phyloP scores from a whole-genome alignment of 92 coral and sea anemone genomes.

The Umimayanthus chanpuru region DNA sequence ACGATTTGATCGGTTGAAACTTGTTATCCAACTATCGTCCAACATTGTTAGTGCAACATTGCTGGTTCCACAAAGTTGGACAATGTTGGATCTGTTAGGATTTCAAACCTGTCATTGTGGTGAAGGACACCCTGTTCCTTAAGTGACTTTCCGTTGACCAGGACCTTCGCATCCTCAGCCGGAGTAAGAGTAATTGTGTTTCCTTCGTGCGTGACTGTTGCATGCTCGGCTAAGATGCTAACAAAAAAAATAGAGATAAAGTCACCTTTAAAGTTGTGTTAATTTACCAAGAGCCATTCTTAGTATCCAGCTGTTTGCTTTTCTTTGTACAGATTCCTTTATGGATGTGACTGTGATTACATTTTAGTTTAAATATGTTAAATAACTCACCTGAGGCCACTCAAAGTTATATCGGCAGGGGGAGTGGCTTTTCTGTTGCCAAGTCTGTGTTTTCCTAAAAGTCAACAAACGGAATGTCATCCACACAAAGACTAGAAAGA shows the following conservation, averaged over 20 bases:
- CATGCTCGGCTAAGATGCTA: conserved; percentile 82
- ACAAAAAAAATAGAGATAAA: not conserved
- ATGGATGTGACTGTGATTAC: not conserved
- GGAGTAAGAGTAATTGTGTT: conserved; percentile 67
- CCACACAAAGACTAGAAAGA: not conserved
- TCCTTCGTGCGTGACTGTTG: conserved; percentile 63
- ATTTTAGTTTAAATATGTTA: not conserved
- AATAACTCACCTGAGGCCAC: conserved; percentile 76
- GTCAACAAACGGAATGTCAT: not conserved
- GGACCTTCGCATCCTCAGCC: conserved; percentile 73
- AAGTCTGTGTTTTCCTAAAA: conserved; percentile 69
- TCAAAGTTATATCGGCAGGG: conserved; percentile 81
- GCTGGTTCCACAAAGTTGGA: too few species aligned
- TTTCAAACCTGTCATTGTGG: conserved; percentile 86
- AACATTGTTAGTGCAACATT: too few species aligned
- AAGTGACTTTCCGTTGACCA: conserved; percentile 82
- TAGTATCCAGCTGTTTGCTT: not conserved
- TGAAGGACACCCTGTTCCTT: conserved; percentile 66
- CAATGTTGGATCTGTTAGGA: not conserved
- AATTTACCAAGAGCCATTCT: conserved; percentile 10
- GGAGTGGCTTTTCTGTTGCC: conserved; percentile 93
- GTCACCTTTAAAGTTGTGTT: not conserved
- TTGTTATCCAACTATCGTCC: too few species aligned
- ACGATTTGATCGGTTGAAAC: too few species aligned
- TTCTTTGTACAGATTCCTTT: not conserved